phyloP scores from a whole-genome alignment of 2,113 vertebrate species.

The Muntiacus reevesi region DNA sequence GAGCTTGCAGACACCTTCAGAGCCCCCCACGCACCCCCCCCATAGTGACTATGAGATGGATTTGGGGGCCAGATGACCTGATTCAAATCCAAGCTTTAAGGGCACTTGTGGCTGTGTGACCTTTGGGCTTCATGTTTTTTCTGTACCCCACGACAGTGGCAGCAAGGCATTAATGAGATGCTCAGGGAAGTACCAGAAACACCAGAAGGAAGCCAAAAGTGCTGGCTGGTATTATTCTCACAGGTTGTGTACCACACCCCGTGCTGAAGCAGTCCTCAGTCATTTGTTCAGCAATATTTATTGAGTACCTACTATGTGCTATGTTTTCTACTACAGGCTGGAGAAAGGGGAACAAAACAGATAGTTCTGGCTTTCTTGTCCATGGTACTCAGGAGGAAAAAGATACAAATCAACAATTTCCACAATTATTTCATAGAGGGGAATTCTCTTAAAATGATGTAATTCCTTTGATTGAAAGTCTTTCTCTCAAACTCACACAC shows the following conservation, averaged over 20 bases:
- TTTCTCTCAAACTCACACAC: background rate
- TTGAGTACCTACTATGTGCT: background rate
- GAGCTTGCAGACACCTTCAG: background rate
- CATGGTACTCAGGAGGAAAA: background rate
- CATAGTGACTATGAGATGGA: background rate
- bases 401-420: background rate
- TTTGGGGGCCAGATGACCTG: background rate
- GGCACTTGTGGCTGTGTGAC: background rate
- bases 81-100: background rate
- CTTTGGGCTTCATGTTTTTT: background rate
- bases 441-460: background rate
- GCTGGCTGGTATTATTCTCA: background rate
- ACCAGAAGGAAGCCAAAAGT: rapidly evolving
- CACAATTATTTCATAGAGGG: background rate
- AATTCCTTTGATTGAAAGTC: background rate
- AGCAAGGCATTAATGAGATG: background rate
- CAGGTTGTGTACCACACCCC: background rate
- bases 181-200: background rate
- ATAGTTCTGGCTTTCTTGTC: background rate
- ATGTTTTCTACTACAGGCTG: background rate
- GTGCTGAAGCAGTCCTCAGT: background rate
- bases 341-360: background rate
- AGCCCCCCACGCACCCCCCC: background rate
- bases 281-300: background rate
- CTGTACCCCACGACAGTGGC: background rate